A percentile compares a stretch with the other conserved stretches of the same genome.
Evolutionary conservation across 92 coral and sea anemone genomes (phyloP).

Genomic region (Porites rus): DNA sequence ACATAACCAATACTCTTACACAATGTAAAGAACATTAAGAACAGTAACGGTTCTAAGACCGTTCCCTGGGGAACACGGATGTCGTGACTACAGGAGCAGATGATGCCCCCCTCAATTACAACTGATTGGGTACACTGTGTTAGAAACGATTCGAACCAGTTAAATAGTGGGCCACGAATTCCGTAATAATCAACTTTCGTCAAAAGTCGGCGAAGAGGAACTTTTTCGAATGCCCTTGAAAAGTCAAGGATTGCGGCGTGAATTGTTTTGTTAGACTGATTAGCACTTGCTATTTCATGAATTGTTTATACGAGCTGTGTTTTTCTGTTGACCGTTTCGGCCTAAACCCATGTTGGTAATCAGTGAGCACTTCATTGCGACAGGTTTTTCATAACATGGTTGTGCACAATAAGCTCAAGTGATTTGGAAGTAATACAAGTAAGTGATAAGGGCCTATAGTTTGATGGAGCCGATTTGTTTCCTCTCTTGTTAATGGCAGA

Average conservation of each 20-base stretch:
- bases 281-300: constrained; percentile 45
- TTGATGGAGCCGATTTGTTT: constrained; percentile 23
- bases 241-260: constrained; percentile 45
- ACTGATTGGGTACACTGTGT: constrained; percentile 48
- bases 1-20: too few relatives aligned
- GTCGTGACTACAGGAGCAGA: constrained; percentile 5
- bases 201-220: background rate
- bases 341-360: constrained; percentile 62
- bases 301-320: constrained; percentile 46
- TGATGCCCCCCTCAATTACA: constrained; percentile 22
- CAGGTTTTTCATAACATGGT: constrained; percentile 68
- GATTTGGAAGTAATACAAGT: constrained; percentile 56
- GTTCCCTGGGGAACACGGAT: background rate
- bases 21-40: too few relatives aligned
- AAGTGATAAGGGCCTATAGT: constrained; percentile 18
- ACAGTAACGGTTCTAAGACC: background rate
- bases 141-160: constrained; percentile 52
- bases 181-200: background rate
- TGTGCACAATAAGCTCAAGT: constrained; percentile 62
- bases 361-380: constrained; percentile 39
- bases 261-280: constrained; percentile 7
- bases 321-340: constrained; percentile 54
- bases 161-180: background rate
- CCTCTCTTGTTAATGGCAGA: constrained; percentile 34
- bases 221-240: background rate